Evolutionary conservation across 2,888 invertebrate genomes (phyloP).

Genomic region (Tenthredo notha): DNA sequence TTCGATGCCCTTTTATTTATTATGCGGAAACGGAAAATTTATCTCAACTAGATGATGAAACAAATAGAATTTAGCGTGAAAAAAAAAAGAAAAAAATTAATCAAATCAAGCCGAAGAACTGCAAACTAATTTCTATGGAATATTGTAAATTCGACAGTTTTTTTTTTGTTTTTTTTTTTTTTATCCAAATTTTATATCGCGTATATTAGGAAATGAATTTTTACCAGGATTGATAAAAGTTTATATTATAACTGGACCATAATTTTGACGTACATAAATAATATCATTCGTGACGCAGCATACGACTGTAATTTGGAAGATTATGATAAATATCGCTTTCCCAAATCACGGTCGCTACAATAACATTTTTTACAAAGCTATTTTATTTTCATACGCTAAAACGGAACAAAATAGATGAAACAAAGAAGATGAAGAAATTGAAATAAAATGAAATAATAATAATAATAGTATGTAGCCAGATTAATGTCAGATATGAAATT

Average conservation of each 20-base stretch:
- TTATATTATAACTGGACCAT: neutral
- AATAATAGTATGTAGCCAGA: slow-evolving; percentile 11
- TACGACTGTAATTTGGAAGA: slow-evolving; percentile 16
- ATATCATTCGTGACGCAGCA: slow-evolving; percentile 27
- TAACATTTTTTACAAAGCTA: slow-evolving; percentile 59
- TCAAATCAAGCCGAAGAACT: neutral
- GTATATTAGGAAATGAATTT: neutral
- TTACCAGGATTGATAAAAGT: neutral
- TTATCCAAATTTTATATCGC: neutral
- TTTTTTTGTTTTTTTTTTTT: neutral
- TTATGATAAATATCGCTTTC: slow-evolving; percentile 10
- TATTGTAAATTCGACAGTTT: neutral
- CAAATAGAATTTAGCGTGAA: neutral
- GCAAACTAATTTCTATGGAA: neutral
- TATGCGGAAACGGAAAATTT: neutral
- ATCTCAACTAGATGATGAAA: neutral
- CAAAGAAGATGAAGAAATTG: neutral
- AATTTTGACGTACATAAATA: slow-evolving; percentile 26
- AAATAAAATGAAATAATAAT: neutral
- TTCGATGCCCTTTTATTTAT: neutral
- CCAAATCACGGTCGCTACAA: slow-evolving; percentile 40
- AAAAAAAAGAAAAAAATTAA: neutral
- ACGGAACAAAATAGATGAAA: slow-evolving; percentile 49
- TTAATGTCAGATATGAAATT: slow-evolving; percentile 7
- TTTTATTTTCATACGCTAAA: slow-evolving; percentile 65